Conservation (phyloP, 2,888 invertebrate species). For the Lycophotia porphyrea region DNA sequence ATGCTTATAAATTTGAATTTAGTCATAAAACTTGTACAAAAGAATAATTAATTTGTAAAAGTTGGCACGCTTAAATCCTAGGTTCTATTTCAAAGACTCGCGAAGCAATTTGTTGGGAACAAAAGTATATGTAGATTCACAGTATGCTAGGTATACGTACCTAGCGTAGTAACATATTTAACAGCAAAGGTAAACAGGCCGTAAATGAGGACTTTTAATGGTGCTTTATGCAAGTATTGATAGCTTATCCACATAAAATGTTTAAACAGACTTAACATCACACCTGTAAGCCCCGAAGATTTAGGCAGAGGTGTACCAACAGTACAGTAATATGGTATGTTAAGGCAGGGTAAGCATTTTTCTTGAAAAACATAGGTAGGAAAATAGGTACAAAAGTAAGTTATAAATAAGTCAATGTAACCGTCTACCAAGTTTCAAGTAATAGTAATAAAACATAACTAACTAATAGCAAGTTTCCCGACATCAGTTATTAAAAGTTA, state of each 20-base stretch:
- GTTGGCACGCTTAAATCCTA: too few species aligned
- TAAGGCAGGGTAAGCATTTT: background rate
- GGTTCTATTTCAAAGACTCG: too few species aligned
- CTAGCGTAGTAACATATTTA: background rate
- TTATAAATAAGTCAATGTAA: background rate
- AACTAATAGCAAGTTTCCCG: background rate
- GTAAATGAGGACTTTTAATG: conserved; percentile 4
- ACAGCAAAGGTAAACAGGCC: background rate
- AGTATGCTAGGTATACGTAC: background rate
- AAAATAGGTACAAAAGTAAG: background rate
- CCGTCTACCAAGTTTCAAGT: background rate
- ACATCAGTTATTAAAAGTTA: conserved; percentile 59
- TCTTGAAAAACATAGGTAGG: background rate
- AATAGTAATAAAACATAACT: conserved; percentile 4
- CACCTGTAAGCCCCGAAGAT: background rate
- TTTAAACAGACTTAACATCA: background rate
- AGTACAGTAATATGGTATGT: background rate
- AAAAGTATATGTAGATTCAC: too few species aligned
- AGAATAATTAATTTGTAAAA: too few species aligned
- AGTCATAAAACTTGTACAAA: too few species aligned
- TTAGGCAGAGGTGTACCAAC: background rate
- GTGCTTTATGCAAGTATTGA: conserved; percentile 12
- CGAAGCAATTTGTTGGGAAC: too few species aligned
- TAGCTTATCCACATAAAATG: background rate
- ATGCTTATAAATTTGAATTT: too few species aligned